Conservation (phyloP, 1,140 invertebrate genomes). For the Drosophila dunni region DNA sequence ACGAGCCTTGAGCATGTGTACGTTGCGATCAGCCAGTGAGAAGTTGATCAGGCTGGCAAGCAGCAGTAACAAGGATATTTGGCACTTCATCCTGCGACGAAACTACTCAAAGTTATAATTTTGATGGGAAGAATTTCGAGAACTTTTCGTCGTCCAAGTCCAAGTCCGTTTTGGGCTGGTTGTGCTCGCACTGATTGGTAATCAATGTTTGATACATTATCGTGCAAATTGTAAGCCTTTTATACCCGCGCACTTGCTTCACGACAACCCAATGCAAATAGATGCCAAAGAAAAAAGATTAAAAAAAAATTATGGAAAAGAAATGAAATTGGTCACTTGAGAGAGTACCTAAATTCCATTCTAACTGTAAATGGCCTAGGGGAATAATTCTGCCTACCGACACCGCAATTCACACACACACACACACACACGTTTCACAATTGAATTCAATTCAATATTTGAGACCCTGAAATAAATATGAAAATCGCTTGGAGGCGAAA, state of each 20-base stretch:
- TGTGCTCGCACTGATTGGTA: constrained; percentile 70
- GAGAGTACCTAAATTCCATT: constrained; percentile 35
- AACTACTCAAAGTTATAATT: constrained; percentile 75
- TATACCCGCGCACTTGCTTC: constrained; percentile 58
- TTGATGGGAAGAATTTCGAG: constrained; percentile 9
- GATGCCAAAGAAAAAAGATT: neutral
- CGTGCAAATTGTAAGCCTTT: constrained; percentile 53
- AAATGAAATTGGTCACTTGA: constrained; percentile 15
- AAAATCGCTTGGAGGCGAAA: constrained; percentile 61
- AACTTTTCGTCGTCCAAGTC: neutral
- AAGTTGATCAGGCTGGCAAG: constrained; percentile 30
- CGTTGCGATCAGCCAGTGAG: constrained; percentile 26
- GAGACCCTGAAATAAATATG: constrained; percentile 16
- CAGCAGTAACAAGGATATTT: constrained; percentile 39
- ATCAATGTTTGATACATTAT: constrained; percentile 79
- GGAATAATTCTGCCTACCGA: constrained; percentile 31
- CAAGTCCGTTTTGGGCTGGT: neutral
- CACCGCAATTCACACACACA: constrained; percentile 1
- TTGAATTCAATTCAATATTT: constrained; percentile 64
- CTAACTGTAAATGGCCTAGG: constrained; percentile 52
- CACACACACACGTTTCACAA: constrained; percentile 41
- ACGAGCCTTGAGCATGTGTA: constrained; percentile 19
- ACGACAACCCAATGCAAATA: constrained; percentile 33
- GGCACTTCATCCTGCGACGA: constrained; percentile 42
- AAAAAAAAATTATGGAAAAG: neutral